Evolutionary conservation across 2,888 invertebrate species (phyloP), one percentile per base, ranked within the genome.

Genomic region (Meliscaeva auricollis): DNA sequence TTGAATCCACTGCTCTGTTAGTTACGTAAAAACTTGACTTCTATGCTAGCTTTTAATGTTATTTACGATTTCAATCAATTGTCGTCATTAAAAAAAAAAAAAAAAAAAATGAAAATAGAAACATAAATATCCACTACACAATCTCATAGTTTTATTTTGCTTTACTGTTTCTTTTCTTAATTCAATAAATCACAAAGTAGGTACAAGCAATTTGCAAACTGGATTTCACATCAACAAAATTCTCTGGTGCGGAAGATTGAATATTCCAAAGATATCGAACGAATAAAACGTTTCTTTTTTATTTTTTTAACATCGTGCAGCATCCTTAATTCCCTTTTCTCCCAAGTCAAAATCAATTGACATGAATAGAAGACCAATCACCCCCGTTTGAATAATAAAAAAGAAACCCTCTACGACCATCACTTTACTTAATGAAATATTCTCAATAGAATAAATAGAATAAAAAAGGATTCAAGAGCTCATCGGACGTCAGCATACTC

Each of bases 381-480:
- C 64, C 66, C 73, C 68, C 68, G 50, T 75, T 48, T 22, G 46
- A 46, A 52, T 62, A 48, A 58, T 64, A 79, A 66, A 80, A 79
- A 78, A 62, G 38, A 13, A 41, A 22, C 52, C 41, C 60, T 68
- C 58, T 35, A 60, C 48, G 50, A 62, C 41, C 75, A 48, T 85
- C 81, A 85, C 85, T 85, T 85, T 73, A 69, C 56, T 54, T 81
- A 85, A 85, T 85, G 85, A 85, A 85, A 85, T 38, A 38, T 73
- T 64, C 11, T 56, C 60, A 44, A 70, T 15, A 35, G 13, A 35
- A 26, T 44, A 15, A 15, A 41, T 38, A 78, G 32, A 68, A 60
- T 35, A 22, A 30, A 44, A 79, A 60, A 75, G 68, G 76, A 69
- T 85, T 77, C 76, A 77, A 73, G 48, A 77, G 72, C 11, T 20